A percentile compares a stretch with the other conserved stretches of the same genome.
Conservation (phyloP, 2,113 vertebrate species). For the Cavia aperea region DNA sequence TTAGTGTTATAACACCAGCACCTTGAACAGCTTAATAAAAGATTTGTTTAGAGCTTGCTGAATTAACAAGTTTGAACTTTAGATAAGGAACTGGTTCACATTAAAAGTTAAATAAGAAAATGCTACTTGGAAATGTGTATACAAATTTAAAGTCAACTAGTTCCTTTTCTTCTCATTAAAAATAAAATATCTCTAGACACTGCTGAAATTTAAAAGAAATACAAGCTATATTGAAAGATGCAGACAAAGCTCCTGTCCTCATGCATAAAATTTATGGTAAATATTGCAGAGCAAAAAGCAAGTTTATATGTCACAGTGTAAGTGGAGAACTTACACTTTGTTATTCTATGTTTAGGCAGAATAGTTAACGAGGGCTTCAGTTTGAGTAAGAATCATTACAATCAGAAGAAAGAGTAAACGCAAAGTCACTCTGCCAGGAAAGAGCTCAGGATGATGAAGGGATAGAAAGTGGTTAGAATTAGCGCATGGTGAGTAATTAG, state of each 20-base stretch:
- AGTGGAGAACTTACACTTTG: background rate
- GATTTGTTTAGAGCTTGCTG: background rate
- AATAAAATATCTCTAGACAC: background rate
- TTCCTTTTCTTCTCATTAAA: background rate
- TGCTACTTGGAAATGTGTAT: background rate
- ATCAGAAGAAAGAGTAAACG: background rate
- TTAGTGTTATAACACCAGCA: background rate
- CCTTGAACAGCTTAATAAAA: background rate
- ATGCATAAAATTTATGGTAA: background rate
- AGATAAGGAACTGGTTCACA: background rate
- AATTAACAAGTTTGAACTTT: background rate
- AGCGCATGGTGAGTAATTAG: background rate
- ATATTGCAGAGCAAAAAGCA: background rate
- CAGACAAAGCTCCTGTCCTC: background rate
- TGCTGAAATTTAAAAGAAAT: background rate
- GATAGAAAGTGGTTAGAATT: background rate
- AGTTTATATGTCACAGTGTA: background rate
- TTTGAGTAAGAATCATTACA: background rate
- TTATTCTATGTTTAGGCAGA: background rate
- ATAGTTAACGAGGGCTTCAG: background rate
- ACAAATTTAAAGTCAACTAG: background rate
- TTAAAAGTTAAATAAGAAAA: background rate
- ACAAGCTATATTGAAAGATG: background rate
- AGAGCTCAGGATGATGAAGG: background rate
- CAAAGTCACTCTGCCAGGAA: background rate